Base-by-base conservation (phyloP, 2,797 vertebrate genomes). In the Melanogrammus aeglefinus region DNA sequence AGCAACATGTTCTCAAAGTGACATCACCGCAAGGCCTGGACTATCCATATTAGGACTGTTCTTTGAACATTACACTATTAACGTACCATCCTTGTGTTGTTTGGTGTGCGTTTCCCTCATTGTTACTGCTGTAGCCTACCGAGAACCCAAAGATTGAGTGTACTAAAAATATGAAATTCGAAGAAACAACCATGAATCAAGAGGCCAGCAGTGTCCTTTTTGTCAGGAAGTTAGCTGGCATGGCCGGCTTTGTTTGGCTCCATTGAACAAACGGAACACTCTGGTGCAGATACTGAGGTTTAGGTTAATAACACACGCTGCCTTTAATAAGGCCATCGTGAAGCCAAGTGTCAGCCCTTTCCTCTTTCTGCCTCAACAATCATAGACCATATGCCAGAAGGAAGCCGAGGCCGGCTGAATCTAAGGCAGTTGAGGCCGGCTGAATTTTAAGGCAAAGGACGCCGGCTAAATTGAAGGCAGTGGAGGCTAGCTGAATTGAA, bases 281-380 rank as follows among this genome's bases (percentile, higher is more conserved):
- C 74, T 51, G 81, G 44, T 79, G 73, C 70, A 31, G 73, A 73
- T 27, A 41, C 73, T 79, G 82, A 80, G 71, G 66, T 16, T 75
- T 36, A 82, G 63, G 74, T 78, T 81, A 81, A 71, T 24, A 76
- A 9, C 77, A 8, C n/a, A 18, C 73, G 80, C 75, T 73, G 27
- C 39, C 31, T 79, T 36, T 2, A 79, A 63, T 82, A 63, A 77
- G 41, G 72, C 78, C 75, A 83, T 27, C 85, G 78, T 82, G 72
- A 66, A 86, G 76, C 51, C 8, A 82, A 82, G 78, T 76, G 80
- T 88, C 72, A 69, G 79, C 35, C 16, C 8, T 1, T 47, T 82
- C 85, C 75, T 80, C 77, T 80, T 74, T 79, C 63, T 39, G 76
- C 80, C 83, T 82, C 81, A 86, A 92, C 85, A 92, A 91, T 88